A percentile compares a stretch with the other conserved stretches of the same genome.
Conservation (phyloP, 2,113 vertebrate genomes). For the Noctilio leporinus region DNA sequence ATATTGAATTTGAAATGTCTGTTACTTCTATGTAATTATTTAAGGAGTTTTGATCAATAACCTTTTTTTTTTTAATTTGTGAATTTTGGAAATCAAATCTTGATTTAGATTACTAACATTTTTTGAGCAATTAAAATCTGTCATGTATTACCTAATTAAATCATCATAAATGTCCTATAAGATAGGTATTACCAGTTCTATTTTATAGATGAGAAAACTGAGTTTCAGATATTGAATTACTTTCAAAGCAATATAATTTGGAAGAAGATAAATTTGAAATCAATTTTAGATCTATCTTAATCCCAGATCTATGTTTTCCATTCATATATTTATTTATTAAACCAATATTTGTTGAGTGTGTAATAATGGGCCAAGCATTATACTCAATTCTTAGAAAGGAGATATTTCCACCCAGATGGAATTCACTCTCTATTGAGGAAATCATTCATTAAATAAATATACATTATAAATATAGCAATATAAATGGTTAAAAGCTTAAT, state of each 20-base stretch:
- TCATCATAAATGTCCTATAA: background rate
- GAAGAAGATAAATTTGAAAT: background rate
- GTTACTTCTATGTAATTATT: background rate
- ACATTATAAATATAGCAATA: background rate
- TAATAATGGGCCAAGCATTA: background rate
- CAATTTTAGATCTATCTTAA: background rate
- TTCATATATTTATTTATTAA: background rate
- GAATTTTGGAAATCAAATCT: background rate
- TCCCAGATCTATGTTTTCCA: background rate
- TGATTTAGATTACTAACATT: background rate
- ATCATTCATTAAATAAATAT: background rate
- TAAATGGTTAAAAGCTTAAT: background rate
- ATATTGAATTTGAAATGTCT: background rate
- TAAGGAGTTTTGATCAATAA: background rate
- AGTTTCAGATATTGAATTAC: background rate
- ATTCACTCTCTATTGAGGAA: background rate
- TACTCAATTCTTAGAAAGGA: background rate
- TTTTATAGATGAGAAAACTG: background rate
- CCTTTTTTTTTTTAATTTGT: background rate
- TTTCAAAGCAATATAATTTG: background rate
- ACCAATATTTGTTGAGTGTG: background rate
- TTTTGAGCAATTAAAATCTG: background rate
- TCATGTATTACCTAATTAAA: background rate
- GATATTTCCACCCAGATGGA: background rate
- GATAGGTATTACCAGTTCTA: background rate